These are phyloP conservation scores for Hypselothyrea guttata DNA, from an alignment of 2,888 invertebrate species.

Conservation along the genomic window DNA sequence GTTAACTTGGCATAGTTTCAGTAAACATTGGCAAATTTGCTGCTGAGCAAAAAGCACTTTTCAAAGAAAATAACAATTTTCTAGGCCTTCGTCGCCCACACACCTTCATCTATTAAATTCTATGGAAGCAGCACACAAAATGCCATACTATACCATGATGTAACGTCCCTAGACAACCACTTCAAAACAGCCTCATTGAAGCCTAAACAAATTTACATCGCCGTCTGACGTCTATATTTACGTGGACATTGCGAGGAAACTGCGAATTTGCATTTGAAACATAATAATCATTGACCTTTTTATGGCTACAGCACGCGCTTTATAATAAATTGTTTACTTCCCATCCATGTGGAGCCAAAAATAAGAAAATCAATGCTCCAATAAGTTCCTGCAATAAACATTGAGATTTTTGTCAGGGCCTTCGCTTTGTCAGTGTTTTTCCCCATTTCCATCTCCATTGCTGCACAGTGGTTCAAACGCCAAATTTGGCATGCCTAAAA, in stretches of 20 bases:
- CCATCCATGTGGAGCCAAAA: constrained; percentile 30
- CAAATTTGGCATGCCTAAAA: too few relatives aligned
- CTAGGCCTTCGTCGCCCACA: too few relatives aligned
- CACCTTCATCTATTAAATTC: too few relatives aligned
- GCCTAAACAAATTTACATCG: constrained; percentile 45
- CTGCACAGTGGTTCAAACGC: too few relatives aligned
- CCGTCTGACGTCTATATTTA: constrained; percentile 37
- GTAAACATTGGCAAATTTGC: neutral
- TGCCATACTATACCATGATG: neutral
- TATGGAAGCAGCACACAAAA: neutral
- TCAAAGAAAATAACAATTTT: too few relatives aligned
- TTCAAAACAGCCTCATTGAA: constrained; percentile 34
- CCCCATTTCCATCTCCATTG: too few relatives aligned
- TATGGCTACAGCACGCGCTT: constrained; percentile 61
- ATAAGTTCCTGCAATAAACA: constrained; percentile 64
- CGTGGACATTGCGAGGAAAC: constrained; percentile 20
- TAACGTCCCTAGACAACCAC: constrained; percentile 13
- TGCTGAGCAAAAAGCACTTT: neutral
- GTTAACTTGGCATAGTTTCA: neutral
- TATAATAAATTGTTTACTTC: constrained; percentile 73
- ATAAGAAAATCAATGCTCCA: constrained; percentile 59
- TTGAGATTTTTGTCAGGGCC: constrained; percentile 48
- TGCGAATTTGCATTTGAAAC: constrained; percentile 49
- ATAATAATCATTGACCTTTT: constrained; percentile 72
- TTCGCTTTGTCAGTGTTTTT: constrained; percentile 6